Percentiles rank a stretch among this genome's conserved stretches.
Conservation (phyloP, 2,888 invertebrate species). For the Lasioglossum marginatum region DNA sequence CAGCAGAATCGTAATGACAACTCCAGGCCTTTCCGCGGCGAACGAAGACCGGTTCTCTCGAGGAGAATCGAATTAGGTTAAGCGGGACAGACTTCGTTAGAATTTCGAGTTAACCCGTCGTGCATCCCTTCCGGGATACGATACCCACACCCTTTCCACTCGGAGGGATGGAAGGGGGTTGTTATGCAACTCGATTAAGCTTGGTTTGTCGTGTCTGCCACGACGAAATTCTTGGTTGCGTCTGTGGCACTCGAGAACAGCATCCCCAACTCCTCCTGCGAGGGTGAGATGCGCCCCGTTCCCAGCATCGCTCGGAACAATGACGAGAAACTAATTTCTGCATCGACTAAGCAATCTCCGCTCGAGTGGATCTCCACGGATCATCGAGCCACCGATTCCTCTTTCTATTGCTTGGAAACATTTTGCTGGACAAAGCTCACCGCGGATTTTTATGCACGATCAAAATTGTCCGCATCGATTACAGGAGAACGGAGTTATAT, state of each 20-base stretch:
- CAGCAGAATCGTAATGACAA: background rate
- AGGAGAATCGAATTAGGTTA: constrained; percentile 58
- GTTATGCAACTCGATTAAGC: constrained; percentile 72
- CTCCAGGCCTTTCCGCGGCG: background rate
- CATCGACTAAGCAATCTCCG: background rate
- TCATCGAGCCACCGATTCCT: no score
- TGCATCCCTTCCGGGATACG: constrained; percentile 19
- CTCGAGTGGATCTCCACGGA: no score
- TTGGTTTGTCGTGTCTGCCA: constrained; percentile 57
- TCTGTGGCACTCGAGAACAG: constrained; percentile 4
- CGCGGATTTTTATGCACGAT: no score
- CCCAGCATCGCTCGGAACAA: background rate
- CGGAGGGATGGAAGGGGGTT: background rate
- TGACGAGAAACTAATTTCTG: background rate
- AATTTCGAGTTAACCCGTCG: constrained; percentile 49
- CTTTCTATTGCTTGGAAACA: no score
- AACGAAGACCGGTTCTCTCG: constrained; percentile 32
- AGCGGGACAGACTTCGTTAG: constrained; percentile 56
- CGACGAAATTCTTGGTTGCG: constrained; percentile 38
- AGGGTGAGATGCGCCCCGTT: background rate
- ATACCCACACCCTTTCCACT: constrained; percentile 3
- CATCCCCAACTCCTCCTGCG: background rate
- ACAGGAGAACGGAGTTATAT: no score
- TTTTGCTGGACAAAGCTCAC: no score
- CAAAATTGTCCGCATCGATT: no score